Evolutionary conservation across 2,113 vertebrate genomes (phyloP), one percentile per base, ranked within the genome.

Genomic region (Melanerpes aurifrons): DNA sequence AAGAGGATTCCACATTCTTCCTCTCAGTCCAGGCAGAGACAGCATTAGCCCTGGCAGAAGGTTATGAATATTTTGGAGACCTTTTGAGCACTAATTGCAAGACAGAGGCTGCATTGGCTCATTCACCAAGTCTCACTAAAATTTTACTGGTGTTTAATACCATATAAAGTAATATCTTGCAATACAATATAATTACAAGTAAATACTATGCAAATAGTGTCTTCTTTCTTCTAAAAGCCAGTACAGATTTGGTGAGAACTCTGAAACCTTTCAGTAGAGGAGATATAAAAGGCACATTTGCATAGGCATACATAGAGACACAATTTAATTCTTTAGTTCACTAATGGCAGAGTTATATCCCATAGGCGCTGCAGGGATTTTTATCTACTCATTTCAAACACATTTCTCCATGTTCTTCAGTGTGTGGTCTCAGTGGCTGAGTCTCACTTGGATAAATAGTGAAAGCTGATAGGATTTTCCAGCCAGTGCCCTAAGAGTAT

Each of bases 361-460:
- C 47, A 37, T 48, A 56, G 18, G 2, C n/a, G 47, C 17, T 21
- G 8, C 3, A 7, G 12, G 25, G 54, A 32, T 58, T 70, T 66
- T 71, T 68, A 40, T 47, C 47, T 61, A 26, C 54, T 72, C 0
- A 72, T 68, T 87, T 86, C 28, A 85, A 75, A 72, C 1, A 6
- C 25, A 63, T 67, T 87, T 78, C 24, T 75, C 56, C 8, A 16
- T 53, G 14, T 50, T 68, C n/a, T 68, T 79, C 59, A 59, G 7
- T 45, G 26, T 71, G 47, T n/a, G 59, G 22, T 64, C n/a, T 82
- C 53, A 0, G 0, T 6, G 0, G 0, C 7, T 53, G 37, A 54
- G 37, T 26, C 28, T 75, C 37, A 47, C 9, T 31, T 82, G 47
- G 64, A 13, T 61, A 61, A 78, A 64, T 1, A 31, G 20, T 29